Base-by-base conservation (phyloP, 2,888 invertebrate species). In the Asteroscopus sphinx region DNA sequence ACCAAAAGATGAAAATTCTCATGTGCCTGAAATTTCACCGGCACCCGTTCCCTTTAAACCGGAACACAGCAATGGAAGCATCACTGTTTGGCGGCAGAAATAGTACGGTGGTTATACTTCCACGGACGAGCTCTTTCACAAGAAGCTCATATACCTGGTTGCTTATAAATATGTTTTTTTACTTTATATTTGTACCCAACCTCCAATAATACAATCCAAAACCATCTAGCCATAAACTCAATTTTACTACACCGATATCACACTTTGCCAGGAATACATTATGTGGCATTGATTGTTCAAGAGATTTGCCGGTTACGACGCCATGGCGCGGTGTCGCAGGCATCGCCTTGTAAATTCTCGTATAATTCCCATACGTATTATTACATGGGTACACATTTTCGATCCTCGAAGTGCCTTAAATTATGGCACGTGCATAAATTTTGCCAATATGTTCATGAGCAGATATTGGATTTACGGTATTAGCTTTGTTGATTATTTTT, bases 311-410 rank as follows among this genome's bases (percentile, higher is more conserved):
- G 16, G 13, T 26, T 17, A 15, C 12, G 53, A 28, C n/a, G 28
- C 8, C n/a, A 33, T 21, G 11, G 11, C 25, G 11, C 9, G 35
- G 9, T n/a, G 54, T 33, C 39, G 32, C 21, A 7, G 1, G 36
- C 41, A 17, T 26, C 68, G 30, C 47, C 26, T 17, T 15, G n/a
- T 15, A 37, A 33, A 17, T 45, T 16, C 45, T 15, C 45, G 11
- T 37, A 17, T 41, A 61, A 54, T 61, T 68, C 63, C 49, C 63
- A 39, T 46, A 42, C 3, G 35, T 49, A 55, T 42, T 42, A 54
- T 61, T 68, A 46, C 33, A 46, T 21, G 15, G 62, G 13, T 26
- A 55, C 30, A 49, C 45, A 49, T 35, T 16, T 48, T 28, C 48
- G 49, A 49, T 54, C 25, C 15, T 41, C 6, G 8, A 17, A 41